Percentiles rank a stretch among this genome's conserved stretches.
These are phyloP conservation scores for Homalodisca vitripennis DNA, from an alignment of 1,140 invertebrate species.

Conservation along the genomic window DNA sequence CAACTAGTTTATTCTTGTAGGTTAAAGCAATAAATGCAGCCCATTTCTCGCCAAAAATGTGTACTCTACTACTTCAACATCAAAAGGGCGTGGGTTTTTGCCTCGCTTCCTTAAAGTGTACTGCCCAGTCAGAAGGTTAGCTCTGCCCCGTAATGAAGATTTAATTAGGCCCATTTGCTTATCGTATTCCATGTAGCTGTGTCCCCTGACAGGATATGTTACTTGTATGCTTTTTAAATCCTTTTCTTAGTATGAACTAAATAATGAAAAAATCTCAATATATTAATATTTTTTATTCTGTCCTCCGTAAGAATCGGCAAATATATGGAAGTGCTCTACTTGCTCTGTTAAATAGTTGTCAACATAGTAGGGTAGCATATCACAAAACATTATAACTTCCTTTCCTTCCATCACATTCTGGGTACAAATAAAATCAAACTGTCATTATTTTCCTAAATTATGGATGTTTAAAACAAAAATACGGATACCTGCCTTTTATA, in stretches of 20 bases:
- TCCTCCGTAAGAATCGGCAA: slow-evolving; percentile 18
- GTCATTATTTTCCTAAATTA: neutral
- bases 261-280: slow-evolving; percentile 36
- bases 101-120: slow-evolving; percentile 24
- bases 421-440: slow-evolving; percentile 25
- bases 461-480: slow-evolving; percentile 26
- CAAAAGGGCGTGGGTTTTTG: slow-evolving; percentile 35
- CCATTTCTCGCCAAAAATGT: slow-evolving; percentile 11
- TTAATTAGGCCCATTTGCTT: slow-evolving; percentile 30
- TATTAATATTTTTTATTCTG: slow-evolving; percentile 28
- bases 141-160: slow-evolving; percentile 13
- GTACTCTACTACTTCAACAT: slow-evolving; percentile 17
- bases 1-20: slow-evolving; percentile 16
- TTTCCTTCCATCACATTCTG: slow-evolving; percentile 24
- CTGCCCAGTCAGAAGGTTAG: slow-evolving; percentile 18
- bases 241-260: slow-evolving; percentile 33
- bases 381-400: slow-evolving; percentile 22
- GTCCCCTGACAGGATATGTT: slow-evolving; percentile 31
- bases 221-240: slow-evolving; percentile 24
- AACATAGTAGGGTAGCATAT: slow-evolving; percentile 10
- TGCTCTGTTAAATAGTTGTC: neutral
- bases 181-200: slow-evolving; percentile 32
- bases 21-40: slow-evolving; percentile 5
- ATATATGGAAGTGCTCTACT: slow-evolving; percentile 10
- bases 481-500: slow-evolving; percentile 23